phyloP scores from a whole-genome alignment of 2,113 vertebrate species.

The Coracopsis vasa region DNA sequence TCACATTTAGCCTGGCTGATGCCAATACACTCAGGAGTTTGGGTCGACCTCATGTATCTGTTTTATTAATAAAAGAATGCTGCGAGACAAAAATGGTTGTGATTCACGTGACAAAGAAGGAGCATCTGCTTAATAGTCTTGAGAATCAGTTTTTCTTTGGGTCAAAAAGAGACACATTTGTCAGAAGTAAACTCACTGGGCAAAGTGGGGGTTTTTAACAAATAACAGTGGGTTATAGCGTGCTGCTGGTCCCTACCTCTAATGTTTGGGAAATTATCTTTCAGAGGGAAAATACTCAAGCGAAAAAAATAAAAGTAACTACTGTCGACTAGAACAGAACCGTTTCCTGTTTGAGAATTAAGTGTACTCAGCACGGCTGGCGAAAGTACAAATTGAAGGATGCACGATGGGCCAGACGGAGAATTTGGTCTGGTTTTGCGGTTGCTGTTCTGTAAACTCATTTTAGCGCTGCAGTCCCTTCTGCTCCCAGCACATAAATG shows the following conservation, averaged over 20 bases:
- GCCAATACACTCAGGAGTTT: background rate
- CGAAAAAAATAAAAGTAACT: background rate
- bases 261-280: background rate
- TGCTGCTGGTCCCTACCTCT: background rate
- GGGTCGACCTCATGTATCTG: background rate
- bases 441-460: background rate
- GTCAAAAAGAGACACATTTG: background rate
- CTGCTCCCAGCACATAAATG: background rate
- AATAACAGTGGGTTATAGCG: background rate
- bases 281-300: background rate
- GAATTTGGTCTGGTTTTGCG: background rate
- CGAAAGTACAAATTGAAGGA: background rate
- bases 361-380: background rate
- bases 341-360: background rate
- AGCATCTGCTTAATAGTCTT: background rate
- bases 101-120: background rate
- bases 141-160: background rate
- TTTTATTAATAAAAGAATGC: background rate
- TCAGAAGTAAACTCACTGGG: background rate
- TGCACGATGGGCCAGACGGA: background rate
- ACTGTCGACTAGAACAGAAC: background rate
- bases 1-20: background rate
- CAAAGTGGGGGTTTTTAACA: background rate
- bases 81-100: background rate
- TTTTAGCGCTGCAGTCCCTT: constrained; percentile 13